Evolutionary conservation across 1,140 invertebrate species (phyloP), one percentile per base, ranked within the genome.

Genomic region (Archivesica marissinica): DNA sequence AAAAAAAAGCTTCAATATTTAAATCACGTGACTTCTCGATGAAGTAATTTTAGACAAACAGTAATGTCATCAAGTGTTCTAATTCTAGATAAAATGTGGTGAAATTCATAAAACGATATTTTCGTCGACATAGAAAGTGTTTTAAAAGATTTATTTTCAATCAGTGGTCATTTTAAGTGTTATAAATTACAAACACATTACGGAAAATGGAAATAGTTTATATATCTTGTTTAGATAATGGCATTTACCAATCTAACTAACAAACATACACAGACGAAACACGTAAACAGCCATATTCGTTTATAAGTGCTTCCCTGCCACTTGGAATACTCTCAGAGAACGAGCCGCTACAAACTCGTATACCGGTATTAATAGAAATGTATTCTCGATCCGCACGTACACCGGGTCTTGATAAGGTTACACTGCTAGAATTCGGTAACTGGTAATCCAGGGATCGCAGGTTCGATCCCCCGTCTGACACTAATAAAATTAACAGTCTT

Each of bases 131-230:
- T 64, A 0, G n/a, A 64, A 64, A 64, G 30, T 64, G 30, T 64
- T 64, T 64, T 64, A 64, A 64, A 35, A 35, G 1, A 28, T 64
- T 64, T 35, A 64, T 64, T 28, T 64, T 64, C 38, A 50, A 76
- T 35, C 74, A 76, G n/a, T 50, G 74, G 52, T 35, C 52, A 39
- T 33, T 38, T 35, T 0, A 56, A 76, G 35, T 33, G 74, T 54
- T 56, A 76, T 76, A n/a, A 76, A 76, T 76, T n/a, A 52, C 59
- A 25, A 13, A 76, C 54, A 76, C 52, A 76, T 76, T 52, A 33
- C 4, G 15, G n/a, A 38, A 52, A 76, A 56, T 76, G 35, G 74
- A 3, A 35, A 23, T 20, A 41, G 54, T 56, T 54, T 11, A 56
- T 56, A 56, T 56, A 56, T 76, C 74, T 54, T 56, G 74, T 76